Percentiles rank a stretch among this genome's conserved stretches.
Conservation (phyloP, 2,113 vertebrate genomes). For the Perccottus glenii region DNA sequence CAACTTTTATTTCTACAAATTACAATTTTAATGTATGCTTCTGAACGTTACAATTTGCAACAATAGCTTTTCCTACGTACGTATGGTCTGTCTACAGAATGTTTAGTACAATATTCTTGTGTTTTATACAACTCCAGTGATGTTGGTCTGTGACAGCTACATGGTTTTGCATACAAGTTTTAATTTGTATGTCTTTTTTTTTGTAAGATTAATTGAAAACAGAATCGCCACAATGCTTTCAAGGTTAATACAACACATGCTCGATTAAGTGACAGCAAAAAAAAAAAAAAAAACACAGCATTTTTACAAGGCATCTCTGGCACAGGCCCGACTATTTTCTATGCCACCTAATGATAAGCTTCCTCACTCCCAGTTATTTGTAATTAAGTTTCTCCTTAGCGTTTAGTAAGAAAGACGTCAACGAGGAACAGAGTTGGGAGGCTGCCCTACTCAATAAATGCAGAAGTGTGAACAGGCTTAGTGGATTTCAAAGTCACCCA, state of each 20-base stretch:
- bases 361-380: constrained; percentile 55
- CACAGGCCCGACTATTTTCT: constrained; percentile 46
- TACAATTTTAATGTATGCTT: no score
- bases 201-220: constrained; percentile 70
- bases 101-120: constrained; percentile 15
- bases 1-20: no score
- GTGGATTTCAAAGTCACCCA: constrained; percentile 77
- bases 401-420: constrained; percentile 61
- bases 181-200: constrained; percentile 49
- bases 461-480: constrained; percentile 64
- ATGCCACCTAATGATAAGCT: constrained; percentile 48
- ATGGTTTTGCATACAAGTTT: constrained; percentile 42
- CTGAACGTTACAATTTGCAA: no score
- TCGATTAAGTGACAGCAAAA: constrained; percentile 58
- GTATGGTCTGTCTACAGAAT: background rate
- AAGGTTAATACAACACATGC: constrained; percentile 67
- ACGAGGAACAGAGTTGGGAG: constrained; percentile 35
- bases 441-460: constrained; percentile 62
- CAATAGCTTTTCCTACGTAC: no score
- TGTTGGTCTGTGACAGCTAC: no score
- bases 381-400: constrained; percentile 64
- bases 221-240: constrained; percentile 55
- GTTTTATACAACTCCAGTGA: constrained; percentile 38
- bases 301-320: constrained; percentile 34
- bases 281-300: background rate